A percentile compares a stretch with the other conserved stretches of the same genome.
Conservation (phyloP, 1,140 invertebrate species). For the Drosophila serrata region DNA sequence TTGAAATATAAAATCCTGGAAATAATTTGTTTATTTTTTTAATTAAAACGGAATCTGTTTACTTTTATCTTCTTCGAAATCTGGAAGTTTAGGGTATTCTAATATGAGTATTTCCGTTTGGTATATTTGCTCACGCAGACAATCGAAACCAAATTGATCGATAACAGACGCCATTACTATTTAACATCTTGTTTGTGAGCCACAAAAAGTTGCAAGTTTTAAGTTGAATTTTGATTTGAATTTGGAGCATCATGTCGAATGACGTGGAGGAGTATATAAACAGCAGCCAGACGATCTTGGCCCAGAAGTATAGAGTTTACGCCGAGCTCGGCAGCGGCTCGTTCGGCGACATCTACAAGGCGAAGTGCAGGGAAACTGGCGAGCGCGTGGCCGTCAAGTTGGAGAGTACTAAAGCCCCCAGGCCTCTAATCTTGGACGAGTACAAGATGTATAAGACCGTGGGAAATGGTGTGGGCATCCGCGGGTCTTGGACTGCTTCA, state of each 20-base stretch:
- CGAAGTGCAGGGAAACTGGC: slow-evolving; percentile 96
- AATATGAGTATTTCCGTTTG: neutral
- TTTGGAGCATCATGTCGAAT: neutral
- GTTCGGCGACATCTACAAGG: slow-evolving; percentile 99
- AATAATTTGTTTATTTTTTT: neutral
- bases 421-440: slow-evolving; percentile 97
- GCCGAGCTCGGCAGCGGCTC: slow-evolving; percentile 90
- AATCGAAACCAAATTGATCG: slow-evolving; percentile 1
- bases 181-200: neutral
- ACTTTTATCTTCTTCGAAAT: too few relatives aligned
- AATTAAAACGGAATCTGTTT: too few relatives aligned
- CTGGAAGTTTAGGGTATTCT: neutral
- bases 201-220: neutral
- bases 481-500: slow-evolving; percentile 94
- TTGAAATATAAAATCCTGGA: neutral
- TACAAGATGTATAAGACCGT: slow-evolving; percentile 94
- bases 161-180: neutral
- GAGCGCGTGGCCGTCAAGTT: slow-evolving; percentile 98
- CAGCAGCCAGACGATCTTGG: neutral
- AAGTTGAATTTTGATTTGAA: neutral
- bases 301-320: neutral
- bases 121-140: neutral
- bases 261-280: neutral
- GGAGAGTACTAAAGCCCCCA: slow-evolving; percentile 93
- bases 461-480: slow-evolving; percentile 96